Evolutionary conservation across 1,140 invertebrate genomes (phyloP).

Genomic region (Spodoptera frugiperda): DNA sequence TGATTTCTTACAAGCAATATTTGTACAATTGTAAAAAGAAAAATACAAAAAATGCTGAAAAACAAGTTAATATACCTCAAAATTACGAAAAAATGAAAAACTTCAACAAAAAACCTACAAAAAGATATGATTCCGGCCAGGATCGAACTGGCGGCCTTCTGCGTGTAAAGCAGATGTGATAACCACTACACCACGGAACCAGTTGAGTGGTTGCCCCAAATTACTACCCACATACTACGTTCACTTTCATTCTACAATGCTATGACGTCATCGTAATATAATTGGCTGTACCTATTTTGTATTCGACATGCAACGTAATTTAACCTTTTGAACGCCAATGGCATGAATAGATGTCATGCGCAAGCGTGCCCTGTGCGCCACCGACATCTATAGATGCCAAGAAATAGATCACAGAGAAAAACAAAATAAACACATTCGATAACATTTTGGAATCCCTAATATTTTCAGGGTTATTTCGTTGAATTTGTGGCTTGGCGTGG

Average conservation of each 20-base stretch:
- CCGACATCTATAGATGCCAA: no score
- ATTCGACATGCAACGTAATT: conserved; percentile 2
- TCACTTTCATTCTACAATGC: conserved; percentile 16
- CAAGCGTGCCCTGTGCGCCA: no score
- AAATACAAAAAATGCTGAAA: no score
- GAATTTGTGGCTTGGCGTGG: no score
- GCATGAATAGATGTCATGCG: no score
- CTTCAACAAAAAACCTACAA: neutral
- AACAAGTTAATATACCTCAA: neutral
- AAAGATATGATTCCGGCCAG: conserved; percentile 42
- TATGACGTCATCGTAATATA: neutral
- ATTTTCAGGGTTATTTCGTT: no score
- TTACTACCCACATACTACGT: neutral
- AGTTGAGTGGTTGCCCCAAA: conserved; percentile 12
- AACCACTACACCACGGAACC: conserved; percentile 71
- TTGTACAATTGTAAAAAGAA: no score
- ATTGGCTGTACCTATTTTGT: neutral
- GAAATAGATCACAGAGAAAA: no score
- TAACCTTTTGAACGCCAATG: no score
- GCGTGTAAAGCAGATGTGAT: conserved; percentile 57
- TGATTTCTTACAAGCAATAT: no score
- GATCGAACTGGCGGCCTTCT: conserved; percentile 42
- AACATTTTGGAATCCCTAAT: no score
- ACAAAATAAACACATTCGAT: no score
- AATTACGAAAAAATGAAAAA: neutral